Conservation (phyloP, 2,888 invertebrate species). For the Abrostola triplasia region DNA sequence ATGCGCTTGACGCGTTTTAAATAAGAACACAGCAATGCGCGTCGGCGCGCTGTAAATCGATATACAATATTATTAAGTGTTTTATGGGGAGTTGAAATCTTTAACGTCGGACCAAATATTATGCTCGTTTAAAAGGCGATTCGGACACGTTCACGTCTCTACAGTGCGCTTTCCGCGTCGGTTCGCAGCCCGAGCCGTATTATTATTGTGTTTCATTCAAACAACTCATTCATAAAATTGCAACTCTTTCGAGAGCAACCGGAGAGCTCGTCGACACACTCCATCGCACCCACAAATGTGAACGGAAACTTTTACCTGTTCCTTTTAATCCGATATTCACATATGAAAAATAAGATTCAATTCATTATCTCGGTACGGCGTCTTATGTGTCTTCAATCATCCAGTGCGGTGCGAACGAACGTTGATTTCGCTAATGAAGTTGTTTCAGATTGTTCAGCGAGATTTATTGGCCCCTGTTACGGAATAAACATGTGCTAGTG, state of each 20-base stretch:
- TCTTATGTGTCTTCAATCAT: conserved; percentile 68
- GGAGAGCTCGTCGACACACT: conserved; percentile 75
- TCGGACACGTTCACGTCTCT: conserved; percentile 68
- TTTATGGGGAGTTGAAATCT: conserved; percentile 75
- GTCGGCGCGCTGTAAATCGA: conserved; percentile 50
- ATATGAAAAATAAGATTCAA: conserved; percentile 61
- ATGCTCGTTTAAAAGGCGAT: conserved; percentile 67
- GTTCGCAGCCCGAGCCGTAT: conserved; percentile 68
- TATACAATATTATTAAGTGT: conserved; percentile 73
- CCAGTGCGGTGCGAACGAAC: conserved; percentile 62
- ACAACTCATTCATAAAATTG: conserved; percentile 87
- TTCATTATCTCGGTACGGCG: conserved; percentile 60
- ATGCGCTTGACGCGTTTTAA: conserved; percentile 31
- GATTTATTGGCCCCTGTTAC: conserved; percentile 79
- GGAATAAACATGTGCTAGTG: conserved; percentile 79
- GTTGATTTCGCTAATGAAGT: conserved; percentile 82
- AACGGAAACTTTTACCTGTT: conserved; percentile 61
- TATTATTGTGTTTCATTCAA: conserved; percentile 86
- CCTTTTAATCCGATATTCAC: conserved; percentile 62
- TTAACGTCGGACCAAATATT: conserved; percentile 67
- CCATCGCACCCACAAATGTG: conserved; percentile 73
- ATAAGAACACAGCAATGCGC: conserved; percentile 27
- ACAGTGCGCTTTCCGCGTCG: conserved; percentile 70
- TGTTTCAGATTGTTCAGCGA: conserved; percentile 77
- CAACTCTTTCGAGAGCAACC: conserved; percentile 78